Conservation (phyloP, 2,113 vertebrate species). For the Rhabdomys dilectus region DNA sequence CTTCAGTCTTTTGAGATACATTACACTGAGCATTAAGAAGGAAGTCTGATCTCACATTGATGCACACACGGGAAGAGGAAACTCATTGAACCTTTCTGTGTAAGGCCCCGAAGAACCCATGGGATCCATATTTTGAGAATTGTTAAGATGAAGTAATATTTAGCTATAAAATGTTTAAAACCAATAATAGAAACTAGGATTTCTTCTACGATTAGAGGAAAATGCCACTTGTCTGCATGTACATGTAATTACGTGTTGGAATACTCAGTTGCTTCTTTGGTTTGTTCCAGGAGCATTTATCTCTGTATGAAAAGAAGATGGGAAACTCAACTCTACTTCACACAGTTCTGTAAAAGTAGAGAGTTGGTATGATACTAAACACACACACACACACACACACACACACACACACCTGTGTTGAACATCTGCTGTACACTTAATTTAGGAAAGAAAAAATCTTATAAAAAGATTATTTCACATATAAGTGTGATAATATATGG, state of each 20-base stretch:
- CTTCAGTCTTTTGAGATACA: not conserved
- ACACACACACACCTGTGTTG: not conserved
- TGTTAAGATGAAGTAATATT: not conserved
- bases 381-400: not conserved
- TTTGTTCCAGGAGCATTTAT: not conserved
- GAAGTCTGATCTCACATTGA: not conserved
- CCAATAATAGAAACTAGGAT: not conserved
- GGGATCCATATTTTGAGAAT: not conserved
- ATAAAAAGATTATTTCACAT: not conserved
- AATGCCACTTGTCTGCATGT: not conserved
- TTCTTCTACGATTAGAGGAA: not conserved
- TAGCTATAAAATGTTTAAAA: not conserved
- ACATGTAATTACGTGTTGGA: not conserved
- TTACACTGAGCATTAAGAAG: not conserved
- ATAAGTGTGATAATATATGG: not conserved
- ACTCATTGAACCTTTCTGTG: not conserved
- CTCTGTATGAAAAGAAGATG: not conserved
- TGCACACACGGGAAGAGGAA: not conserved
- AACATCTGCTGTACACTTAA: not conserved
- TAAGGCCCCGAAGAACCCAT: not conserved
- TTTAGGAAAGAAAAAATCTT: slow-evolving; percentile 44
- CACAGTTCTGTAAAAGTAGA: not conserved
- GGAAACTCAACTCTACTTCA: not conserved
- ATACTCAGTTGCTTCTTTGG: not conserved
- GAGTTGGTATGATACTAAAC: not conserved